Conservation (phyloP, 2,888 invertebrate genomes). For the Laspeyria flexula region DNA sequence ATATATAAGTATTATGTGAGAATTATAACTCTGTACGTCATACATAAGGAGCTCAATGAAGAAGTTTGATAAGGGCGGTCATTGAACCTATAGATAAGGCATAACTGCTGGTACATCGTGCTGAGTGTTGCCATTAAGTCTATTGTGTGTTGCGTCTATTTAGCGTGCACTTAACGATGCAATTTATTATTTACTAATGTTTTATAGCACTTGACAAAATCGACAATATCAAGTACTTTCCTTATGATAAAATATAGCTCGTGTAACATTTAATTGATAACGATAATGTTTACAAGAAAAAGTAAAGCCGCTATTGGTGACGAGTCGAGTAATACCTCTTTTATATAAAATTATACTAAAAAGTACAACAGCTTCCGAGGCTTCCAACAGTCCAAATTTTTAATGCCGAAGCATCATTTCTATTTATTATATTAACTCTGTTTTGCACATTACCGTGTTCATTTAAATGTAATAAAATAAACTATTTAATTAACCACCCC, state of each 20-base stretch:
- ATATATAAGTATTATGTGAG: constrained; percentile 22
- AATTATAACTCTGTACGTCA: constrained; percentile 54
- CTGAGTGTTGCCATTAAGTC: constrained; percentile 47
- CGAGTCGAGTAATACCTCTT: no score
- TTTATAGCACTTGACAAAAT: constrained; percentile 18
- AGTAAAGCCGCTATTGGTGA: no score
- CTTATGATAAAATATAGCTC: not conserved
- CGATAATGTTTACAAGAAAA: no score
- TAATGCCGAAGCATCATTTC: no score
- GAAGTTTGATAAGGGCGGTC: constrained; percentile 71
- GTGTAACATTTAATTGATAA: not conserved
- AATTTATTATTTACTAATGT: constrained; percentile 28
- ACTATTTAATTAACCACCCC: no score
- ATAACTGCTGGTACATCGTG: constrained; percentile 49
- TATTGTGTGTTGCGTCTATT: constrained; percentile 37
- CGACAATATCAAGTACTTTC: not conserved
- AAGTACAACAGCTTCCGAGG: no score
- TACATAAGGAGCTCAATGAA: constrained; percentile 69
- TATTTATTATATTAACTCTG: no score
- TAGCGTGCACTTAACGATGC: constrained; percentile 35
- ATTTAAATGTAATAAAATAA: no score
- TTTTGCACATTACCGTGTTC: no score
- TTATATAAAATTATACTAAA: no score
- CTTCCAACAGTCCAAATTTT: no score
- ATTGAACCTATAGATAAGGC: constrained; percentile 68